A percentile compares a stretch with the other conserved stretches of the same genome.
phyloP scores from a whole-genome alignment of 2,113 vertebrate genomes.

The Periophthalmus modestus region DNA sequence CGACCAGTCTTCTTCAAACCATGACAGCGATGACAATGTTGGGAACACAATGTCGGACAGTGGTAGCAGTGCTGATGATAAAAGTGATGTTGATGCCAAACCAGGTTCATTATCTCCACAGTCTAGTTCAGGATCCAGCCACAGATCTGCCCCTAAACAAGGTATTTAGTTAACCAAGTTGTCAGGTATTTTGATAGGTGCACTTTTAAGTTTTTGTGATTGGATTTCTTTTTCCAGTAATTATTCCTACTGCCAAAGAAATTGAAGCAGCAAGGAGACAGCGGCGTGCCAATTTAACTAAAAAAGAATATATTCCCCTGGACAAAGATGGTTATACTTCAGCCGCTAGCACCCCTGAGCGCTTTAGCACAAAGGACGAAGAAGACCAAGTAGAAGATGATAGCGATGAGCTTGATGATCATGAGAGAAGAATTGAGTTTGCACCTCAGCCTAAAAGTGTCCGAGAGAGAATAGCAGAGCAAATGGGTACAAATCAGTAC shows the following conservation, averaged over 20 bases:
- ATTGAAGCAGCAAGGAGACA: constrained; percentile 79
- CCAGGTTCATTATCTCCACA: constrained; percentile 22
- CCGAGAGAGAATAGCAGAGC: constrained; percentile 83
- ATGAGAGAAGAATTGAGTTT: constrained; percentile 81
- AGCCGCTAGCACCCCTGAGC: constrained; percentile 48
- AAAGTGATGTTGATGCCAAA: constrained; percentile 12
- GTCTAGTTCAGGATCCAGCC: constrained; percentile 51
- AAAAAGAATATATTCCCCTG: constrained; percentile 83
- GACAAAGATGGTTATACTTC: constrained; percentile 48
- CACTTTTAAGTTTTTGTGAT: not conserved
- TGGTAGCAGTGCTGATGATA: not conserved
- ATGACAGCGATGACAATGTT: not conserved
- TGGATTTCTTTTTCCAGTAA: constrained; percentile 62
- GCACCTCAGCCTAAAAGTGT: constrained; percentile 80
- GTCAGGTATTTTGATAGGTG: not conserved
- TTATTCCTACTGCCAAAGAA: constrained; percentile 73
- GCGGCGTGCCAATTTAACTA: constrained; percentile 71
- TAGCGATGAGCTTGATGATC: constrained; percentile 83
- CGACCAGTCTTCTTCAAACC: constrained; percentile 25
- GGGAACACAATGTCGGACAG: not conserved
- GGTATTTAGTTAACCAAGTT: constrained; percentile 50
- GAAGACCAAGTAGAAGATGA: constrained; percentile 54
- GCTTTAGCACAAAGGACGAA: constrained; percentile 55
- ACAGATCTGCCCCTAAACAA: constrained; percentile 34
- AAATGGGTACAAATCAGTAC: constrained; percentile 73